These are phyloP conservation scores for Lepidocolaptes lacrymiger DNA, from an alignment of 2,797 vertebrate species.

Conservation along the genomic window DNA sequence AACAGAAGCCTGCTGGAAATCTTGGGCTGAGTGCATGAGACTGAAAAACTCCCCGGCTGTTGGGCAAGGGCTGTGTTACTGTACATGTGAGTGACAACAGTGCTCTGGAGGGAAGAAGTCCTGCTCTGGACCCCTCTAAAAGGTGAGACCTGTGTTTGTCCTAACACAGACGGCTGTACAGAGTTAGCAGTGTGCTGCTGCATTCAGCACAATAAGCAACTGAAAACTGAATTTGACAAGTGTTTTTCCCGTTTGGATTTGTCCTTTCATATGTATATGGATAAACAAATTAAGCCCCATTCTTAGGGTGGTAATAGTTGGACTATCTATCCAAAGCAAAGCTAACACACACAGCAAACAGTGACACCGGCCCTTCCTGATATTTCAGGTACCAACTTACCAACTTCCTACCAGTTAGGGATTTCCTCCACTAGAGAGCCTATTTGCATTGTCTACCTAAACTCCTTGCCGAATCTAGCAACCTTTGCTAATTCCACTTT, in stretches of 20 bases:
- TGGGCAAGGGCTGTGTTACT: neutral
- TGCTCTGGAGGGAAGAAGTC: neutral
- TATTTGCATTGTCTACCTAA: neutral
- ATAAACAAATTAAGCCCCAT: conserved; percentile 42
- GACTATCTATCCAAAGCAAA: neutral
- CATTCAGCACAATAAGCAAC: neutral
- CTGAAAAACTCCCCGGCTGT: neutral
- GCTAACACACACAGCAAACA: neutral
- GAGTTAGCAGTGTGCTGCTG: neutral
- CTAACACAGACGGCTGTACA: neutral
- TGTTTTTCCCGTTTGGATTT: neutral
- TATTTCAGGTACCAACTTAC: neutral
- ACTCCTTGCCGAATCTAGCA: neutral
- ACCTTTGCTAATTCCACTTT: neutral
- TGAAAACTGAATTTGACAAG: conserved; percentile 17
- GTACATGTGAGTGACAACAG: neutral
- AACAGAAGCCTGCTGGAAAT: neutral
- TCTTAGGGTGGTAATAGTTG: neutral
- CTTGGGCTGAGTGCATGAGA: neutral
- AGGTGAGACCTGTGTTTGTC: neutral
- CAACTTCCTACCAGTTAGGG: neutral
- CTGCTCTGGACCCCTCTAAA: neutral
- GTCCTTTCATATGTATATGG: conserved; percentile 8
- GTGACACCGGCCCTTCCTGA: neutral
- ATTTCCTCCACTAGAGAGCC: neutral